Base-by-base conservation (phyloP, 1,140 invertebrate species). In the Drosophila ambigua region DNA sequence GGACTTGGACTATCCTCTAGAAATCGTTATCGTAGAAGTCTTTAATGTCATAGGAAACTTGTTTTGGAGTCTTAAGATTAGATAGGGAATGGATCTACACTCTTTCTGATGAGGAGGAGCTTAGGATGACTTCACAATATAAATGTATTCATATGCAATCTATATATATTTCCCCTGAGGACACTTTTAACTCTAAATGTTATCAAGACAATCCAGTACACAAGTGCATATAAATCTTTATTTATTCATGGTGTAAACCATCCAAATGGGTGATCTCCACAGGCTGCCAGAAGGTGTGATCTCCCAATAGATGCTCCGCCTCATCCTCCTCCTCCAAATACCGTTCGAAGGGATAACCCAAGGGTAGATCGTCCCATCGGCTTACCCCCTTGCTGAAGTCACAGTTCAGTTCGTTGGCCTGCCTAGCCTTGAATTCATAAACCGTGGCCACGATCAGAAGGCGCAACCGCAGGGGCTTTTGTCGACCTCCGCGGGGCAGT, bases 351-450 rank as follows among this genome's bases (percentile, higher is more conserved):
- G 82, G 77, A 52, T 71, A 80, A 4, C 45, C 82, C 4, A 60
- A 54, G 0, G 82, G 65, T 7, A 79, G n/a, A 7, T 72, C 72
- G 53, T 83, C 78, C 69, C 79, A 82, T 26, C 69, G 63, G 52
- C 48, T 75, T 0, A 82, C 51, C 5, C 75, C 75, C 5, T 59
- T 59, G 39, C 43, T 64, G 3, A 85, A 72, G 49, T 85, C 74
- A 35, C 81, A 85, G n/a, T 61, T 31, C 0, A 73, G 48, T 51
- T 79, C 74, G 13, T 66, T 71, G 11, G 45, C 79, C 39, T 66
- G 57, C 1, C 28, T 46, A 0, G 66, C 71, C 23, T 55, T 77
- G 9, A 63, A 82, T 16, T 69, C 68, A 13, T 82, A 82, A 2
- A 62, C 65, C 6, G 73, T 84, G 11, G 73, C 59, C 2, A 80